Evolutionary conservation across 2,888 invertebrate species (phyloP), one percentile per base, ranked within the genome.

Genomic region (Capitulum mitella): DNA sequence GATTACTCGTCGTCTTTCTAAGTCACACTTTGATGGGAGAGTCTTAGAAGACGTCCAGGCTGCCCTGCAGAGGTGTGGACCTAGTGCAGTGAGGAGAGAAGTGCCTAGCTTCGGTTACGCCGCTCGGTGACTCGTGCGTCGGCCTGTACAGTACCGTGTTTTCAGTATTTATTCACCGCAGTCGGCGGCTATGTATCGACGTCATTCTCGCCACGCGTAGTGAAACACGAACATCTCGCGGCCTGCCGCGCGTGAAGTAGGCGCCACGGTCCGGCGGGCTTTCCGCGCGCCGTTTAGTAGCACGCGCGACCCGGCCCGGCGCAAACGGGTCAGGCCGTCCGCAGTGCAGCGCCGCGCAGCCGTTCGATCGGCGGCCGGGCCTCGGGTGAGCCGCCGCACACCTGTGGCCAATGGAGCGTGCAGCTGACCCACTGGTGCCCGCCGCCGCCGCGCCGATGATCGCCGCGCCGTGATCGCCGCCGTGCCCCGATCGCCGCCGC

Each of bases 1-100:
- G 64, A 19, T 5, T 64, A 22, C 70, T 70, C 70, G 70, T 37
- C 70, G 70, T 70, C 70, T 70, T 70, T 70, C 70, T 70, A 70
- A 70, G 70, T 70, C 70, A 70, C 22, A 26, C 70, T 29, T 6
- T 26, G 6, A 26, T 70, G 37, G 22, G 40, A n/a, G 37, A 26
- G 26, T 70, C 70, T 70, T 70, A 40, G 70, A 70, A 70, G 40
- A 26, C 70, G 70, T 5, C 70, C 70, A 26, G 40, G 37, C 40
- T 12, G 5, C 22, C 37, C 8, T 26, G 16, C 26, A 29, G 29
- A 34, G 12, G 19, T 5, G 32, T 64, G 58, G 29, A 29, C 10
- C n/a, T 26, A 10, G 58, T 58, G 26, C 26, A 10, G 58, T 10
- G n/a, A n/a, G 10, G 29, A 10, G 58, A 12, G n/a, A n/a, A n/a